Base-by-base conservation (phyloP, 2,888 invertebrate genomes). In the Willowsia nigromaculata region DNA sequence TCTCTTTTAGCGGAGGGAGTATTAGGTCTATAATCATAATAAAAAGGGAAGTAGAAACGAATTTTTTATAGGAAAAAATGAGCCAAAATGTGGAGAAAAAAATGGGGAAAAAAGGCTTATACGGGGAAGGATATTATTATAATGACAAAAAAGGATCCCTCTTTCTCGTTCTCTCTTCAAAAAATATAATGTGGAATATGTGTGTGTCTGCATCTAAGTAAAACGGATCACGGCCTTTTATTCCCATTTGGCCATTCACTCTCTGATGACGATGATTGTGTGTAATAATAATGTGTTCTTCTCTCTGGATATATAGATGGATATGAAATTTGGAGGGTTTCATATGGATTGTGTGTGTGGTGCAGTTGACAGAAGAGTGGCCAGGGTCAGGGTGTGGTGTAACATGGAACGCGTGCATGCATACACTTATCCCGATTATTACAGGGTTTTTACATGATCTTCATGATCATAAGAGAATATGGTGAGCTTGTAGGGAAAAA, bases 211-310 rank as follows among this genome's bases (percentile, higher is more conserved):
- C 62, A 15, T 13, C 59, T 82, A 88, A 88, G 37, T 88, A 88
- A 88, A 88, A 88, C 82, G 88, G 88, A 88, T 88, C 88, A 88
- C 76, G 88, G 88, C 88, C 88, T 88, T 88, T 82, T 82, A 82
- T 82, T 88, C 88, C 74, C 88, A 56, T 82, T 82, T 87, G 87
- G 87, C 56, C 71, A 86, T 76, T 85, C 40, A 53, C 27, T 53
- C 76, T 27, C 40, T 65, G 65, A 47, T 59, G 85, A 86, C 62
- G 78, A 78, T 65, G 59, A 74, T 84, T 40, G 76, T 62, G 68
- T 18, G 68, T 83, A 83, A 83, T 68, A 40, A 68, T 68, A 40
- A 68, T 65, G 15, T 30, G 62, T 65, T 37, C n/a, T 40, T n/a
- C 40, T 9, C 7, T 18, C 40, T 4, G 1, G 18, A 9, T n/a